Evolutionary conservation across 2,113 vertebrate genomes (phyloP), one percentile per base, ranked within the genome.

Genomic region (Brachyhypopomus gauderio): DNA sequence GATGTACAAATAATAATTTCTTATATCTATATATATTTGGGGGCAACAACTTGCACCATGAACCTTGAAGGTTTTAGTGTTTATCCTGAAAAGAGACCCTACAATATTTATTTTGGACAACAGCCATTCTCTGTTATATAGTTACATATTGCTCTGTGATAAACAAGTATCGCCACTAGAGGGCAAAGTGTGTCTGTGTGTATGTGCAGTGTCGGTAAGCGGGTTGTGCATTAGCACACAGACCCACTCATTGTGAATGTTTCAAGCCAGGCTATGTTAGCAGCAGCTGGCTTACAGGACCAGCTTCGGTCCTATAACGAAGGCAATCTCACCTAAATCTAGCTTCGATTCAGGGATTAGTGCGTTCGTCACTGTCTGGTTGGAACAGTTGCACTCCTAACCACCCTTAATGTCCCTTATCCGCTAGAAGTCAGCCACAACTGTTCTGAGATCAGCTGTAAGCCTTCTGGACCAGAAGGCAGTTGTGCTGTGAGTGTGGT

Each of bases 401-500:
- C 14, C 45, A 12, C 12, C 45, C 12, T 52, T 12, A 41, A 52
- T 52, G 45, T 52, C 17, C 16, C 55, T 38, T 52, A 11, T 0
- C 22, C 45, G 38, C 69, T 30, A 34, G 17, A 73, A 1, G 12
- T 63, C 6, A 25, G 41, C 16, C 41, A 52, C 45, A 72, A 60
- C 67, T 62, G 72, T 41, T 12, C 41, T 75, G 12, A 52, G 72
- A 58, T 67, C 45, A 23, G 71, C 56, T 1, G 71, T 81, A 36
- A 75, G 19, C 3, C 30, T 74, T 60, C 79, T 75, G 60, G 87
- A 64, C 72, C 36, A 16, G 80, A 52, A 63, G 78, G 74, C 86
- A 77, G 70, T 52, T 9, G 34, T 72, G 23, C 56, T 9, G 34
- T 72, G 23, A 67, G 78, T 86, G 89, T 78, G 84, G 83, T 84